Evolutionary conservation across 2,888 invertebrate genomes (phyloP).

Genomic region (Gasteruption jaculator): DNA sequence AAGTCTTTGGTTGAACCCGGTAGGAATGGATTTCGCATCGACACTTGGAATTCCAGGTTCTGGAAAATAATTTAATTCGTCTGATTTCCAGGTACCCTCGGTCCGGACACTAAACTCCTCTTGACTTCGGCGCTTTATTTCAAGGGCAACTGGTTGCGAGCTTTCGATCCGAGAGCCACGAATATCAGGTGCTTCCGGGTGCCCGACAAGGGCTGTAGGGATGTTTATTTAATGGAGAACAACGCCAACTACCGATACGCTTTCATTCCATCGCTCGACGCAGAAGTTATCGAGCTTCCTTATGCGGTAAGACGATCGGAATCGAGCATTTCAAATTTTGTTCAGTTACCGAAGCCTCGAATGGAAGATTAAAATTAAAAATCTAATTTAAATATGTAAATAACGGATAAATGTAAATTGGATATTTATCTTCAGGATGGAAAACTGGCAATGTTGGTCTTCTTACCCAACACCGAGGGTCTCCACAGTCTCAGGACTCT

Average conservation of each 20-base stretch:
- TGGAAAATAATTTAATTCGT: not conserved
- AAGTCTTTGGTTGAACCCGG: slow-evolving; percentile 55
- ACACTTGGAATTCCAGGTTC: not conserved
- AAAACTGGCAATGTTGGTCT: slow-evolving; percentile 61
- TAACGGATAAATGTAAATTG: too few relatives aligned
- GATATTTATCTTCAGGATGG: slow-evolving; percentile 55
- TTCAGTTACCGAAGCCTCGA: too few relatives aligned
- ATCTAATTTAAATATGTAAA: too few relatives aligned
- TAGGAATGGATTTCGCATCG: slow-evolving; percentile 34
- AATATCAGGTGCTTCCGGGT: slow-evolving; percentile 61
- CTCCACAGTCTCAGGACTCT: slow-evolving; percentile 54
- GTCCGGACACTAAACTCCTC: slow-evolving; percentile 59
- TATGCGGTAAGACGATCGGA: slow-evolving; percentile 61
- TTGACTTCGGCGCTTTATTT: slow-evolving; percentile 76
- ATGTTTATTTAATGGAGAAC: slow-evolving; percentile 66
- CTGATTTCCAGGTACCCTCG: slow-evolving; percentile 19
- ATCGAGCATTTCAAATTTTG: too few relatives aligned
- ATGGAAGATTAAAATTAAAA: too few relatives aligned
- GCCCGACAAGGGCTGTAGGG: slow-evolving; percentile 59
- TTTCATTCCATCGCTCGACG: slow-evolving; percentile 60
- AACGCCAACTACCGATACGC: slow-evolving; percentile 61
- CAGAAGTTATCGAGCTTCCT: slow-evolving; percentile 68
- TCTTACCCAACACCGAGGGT: slow-evolving; percentile 55
- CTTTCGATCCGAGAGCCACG: slow-evolving; percentile 59
- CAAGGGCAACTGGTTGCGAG: slow-evolving; percentile 70